Percentiles rank a stretch among this genome's conserved stretches.
Conservation (phyloP, 2,888 invertebrate genomes). For the Limnephilus lunatus region DNA sequence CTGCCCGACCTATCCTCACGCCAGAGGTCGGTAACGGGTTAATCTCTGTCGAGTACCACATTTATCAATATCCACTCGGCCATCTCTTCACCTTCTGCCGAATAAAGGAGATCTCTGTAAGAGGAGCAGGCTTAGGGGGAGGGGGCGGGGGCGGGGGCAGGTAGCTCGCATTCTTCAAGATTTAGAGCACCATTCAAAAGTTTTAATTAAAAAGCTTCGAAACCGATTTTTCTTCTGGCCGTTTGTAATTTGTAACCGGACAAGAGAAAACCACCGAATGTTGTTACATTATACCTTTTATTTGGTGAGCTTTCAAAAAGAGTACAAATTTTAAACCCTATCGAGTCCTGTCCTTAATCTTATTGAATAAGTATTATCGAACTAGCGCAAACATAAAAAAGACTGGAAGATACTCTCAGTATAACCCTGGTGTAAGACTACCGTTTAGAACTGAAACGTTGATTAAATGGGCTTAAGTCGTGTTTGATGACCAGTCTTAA, state of each 20-base stretch:
- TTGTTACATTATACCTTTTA: not conserved
- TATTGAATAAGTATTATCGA: not conserved
- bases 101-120: conserved; percentile 11
- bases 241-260: not conserved
- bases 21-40: conserved; percentile 49
- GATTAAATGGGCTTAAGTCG: too few relatives aligned
- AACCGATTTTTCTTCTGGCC: not conserved
- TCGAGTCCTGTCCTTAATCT: not conserved
- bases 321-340: not conserved
- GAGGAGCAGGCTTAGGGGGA: not conserved
- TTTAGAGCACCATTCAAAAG: not conserved
- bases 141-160: not conserved
- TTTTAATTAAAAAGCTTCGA: not conserved
- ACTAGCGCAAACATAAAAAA: not conserved
- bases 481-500: too few relatives aligned
- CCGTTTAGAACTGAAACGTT: too few relatives aligned
- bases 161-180: not conserved
- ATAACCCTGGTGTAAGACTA: too few relatives aligned
- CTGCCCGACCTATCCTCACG: conserved; percentile 57
- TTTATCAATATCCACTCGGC: conserved; percentile 37
- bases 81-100: not conserved
- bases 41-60: conserved; percentile 44
- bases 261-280: not conserved
- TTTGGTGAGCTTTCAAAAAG: not conserved
- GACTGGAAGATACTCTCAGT: too few relatives aligned